Evolutionary conservation across 1,140 invertebrate species (phyloP), one percentile per base, ranked within the genome.

Genomic region (Plectrocnemia conspersa): DNA sequence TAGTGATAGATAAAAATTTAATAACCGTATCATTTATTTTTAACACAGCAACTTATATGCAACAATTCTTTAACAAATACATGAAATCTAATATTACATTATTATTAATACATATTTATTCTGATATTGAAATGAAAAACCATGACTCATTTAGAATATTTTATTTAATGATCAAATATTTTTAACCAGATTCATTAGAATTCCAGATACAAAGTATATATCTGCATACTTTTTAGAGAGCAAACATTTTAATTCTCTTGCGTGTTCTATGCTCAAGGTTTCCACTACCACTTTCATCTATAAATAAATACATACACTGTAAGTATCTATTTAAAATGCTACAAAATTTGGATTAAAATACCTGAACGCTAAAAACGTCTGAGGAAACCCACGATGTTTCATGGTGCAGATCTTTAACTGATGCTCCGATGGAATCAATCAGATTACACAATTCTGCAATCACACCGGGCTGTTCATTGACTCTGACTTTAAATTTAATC

Each of bases 391-490:
- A 97, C 3, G 92, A 91, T 53, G 93, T 76, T 69, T 96, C 93
- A 68, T 95, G 93, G 68, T 91, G 85, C 49, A 96, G 92, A 64
- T 95, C 92, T 69, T 95, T 96, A 46, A 96, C 91, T 29, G 88
- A 91, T 3, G 91, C 91, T 1, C 91, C 91, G 18, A 86, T 74
- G 3, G 80, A 79, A 0, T 81, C 77, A 3, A 95, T 77, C 11
- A 89, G 66, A 60, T 80, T 80, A 62, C 89, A 89, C 0, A 95
- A 75, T 65, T 95, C 90, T 2, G 88, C 83, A 40, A 96, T 91
- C 10, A 91, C 90, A 6, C 88, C 88, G 0, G 89, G 90, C 52
- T 88, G 74, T 72, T 96, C 93, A 63, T 80, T 86, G 6, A 95
- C 84, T 1, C 86, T 90, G 5, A 91, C 89, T 63, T 84, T 84